Evolutionary conservation across 1,140 invertebrate species (phyloP).

Genomic region (Scylla paramamosain): DNA sequence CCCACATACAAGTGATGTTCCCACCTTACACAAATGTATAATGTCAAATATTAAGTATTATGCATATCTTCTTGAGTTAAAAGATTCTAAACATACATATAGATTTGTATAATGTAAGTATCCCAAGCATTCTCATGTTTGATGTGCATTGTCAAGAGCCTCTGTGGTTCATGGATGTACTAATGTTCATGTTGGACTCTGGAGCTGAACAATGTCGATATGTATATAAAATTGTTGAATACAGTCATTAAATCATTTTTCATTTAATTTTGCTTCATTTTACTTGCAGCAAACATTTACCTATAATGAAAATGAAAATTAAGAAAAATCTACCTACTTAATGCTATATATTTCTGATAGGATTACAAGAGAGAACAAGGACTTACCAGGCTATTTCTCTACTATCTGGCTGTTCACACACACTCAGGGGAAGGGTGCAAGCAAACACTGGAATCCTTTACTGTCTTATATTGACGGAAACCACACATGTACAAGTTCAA

Average conservation of each 20-base stretch:
- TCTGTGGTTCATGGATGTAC: constrained; percentile 59
- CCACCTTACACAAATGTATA: constrained; percentile 65
- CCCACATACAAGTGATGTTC: constrained; percentile 52
- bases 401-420: no score
- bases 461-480: no score
- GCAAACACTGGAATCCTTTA: no score
- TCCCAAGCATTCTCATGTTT: constrained; percentile 75
- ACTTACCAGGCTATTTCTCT: no score
- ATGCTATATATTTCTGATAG: no score
- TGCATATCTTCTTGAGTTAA: constrained; percentile 58
- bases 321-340: no score
- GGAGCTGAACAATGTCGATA: constrained; percentile 72
- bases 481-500: no score
- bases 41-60: constrained; percentile 70
- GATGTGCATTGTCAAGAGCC: constrained; percentile 66
- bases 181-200: constrained; percentile 67
- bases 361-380: no score
- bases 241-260: constrained; percentile 74
- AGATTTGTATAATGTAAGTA: constrained; percentile 66
- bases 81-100: constrained; percentile 42
- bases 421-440: no score
- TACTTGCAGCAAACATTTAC: no score
- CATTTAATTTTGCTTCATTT: constrained; percentile 47
- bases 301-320: no score
- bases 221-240: constrained; percentile 74